Base-by-base conservation (phyloP, 2,888 invertebrate species). In the Habroteleia sp. region DNA sequence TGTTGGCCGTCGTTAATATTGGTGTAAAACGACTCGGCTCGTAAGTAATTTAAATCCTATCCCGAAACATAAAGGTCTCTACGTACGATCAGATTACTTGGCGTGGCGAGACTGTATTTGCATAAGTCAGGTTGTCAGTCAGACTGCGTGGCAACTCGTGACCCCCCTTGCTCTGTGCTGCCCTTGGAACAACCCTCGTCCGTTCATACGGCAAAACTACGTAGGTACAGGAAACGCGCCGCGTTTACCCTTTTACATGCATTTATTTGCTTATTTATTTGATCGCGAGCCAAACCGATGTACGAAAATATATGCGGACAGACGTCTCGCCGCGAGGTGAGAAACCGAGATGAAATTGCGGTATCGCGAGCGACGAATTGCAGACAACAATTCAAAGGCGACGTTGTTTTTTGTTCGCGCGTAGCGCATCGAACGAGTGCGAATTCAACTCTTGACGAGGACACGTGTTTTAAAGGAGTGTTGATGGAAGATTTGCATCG, bases 111-210 rank as follows among this genome's bases (percentile, higher is more conserved):
- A 58, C 68, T 82, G 81, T 87, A 87, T 88, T 88, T 88, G 88
- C 88, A 87, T 87, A 87, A 88, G 87, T 88, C 87, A 87, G 87
- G 81, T 85, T 87, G 87, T 87, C 88, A 87, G 87, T 88, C 88
- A 87, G 84, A 82, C 83, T 80, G 81, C 82, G 80, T 86, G 87
- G 87, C 87, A 87, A 87, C 85, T 81, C 83, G 83, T 86, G 86
- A 87, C 86, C 87, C 72, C 74, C 69, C 66, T 77, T 77, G 71
- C 66, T 63, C 74, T 63, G 62, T 29, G 62, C 74, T 68, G 77
- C 74, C 74, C 60, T 74, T 66, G 71, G 66, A 69, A 60, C 74
- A 77, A 74, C 72, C 77, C 74, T 71, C 60, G 37, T 11, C 27
- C 68, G 42, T 10, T 41, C 25, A 54, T 42, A 41, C 33, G 39